Evolutionary conservation across 1,140 invertebrate species (phyloP).

Genomic region (Solenopsis fugax): DNA sequence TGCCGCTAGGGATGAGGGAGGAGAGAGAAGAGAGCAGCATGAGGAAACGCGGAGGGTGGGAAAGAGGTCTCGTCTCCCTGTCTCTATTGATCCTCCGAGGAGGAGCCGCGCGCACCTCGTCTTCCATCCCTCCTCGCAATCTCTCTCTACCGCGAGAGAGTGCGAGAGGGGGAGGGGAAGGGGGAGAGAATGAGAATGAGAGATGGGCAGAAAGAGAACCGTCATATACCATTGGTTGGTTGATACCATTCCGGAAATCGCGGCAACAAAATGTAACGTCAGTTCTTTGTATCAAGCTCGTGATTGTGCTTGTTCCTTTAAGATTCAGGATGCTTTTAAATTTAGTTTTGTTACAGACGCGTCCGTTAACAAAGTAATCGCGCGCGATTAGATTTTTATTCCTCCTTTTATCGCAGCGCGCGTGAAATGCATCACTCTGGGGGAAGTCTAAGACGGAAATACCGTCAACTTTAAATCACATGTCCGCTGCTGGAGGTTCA

Average conservation of each 20-base stretch:
- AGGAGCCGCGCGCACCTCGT: constrained; percentile 85
- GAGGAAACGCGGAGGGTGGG: constrained; percentile 67
- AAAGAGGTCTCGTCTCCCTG: constrained; percentile 86
- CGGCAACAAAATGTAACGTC: constrained; percentile 61
- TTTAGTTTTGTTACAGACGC: background rate
- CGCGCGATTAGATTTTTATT: constrained; percentile 16
- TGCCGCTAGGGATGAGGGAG: constrained; percentile 72
- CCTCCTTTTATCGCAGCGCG: background rate
- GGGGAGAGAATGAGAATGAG: constrained; percentile 46
- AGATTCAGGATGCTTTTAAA: background rate
- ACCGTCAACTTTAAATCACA: constrained; percentile 50
- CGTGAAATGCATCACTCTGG: background rate
- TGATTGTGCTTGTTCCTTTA: constrained; percentile 11
- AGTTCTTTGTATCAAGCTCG: constrained; percentile 2
- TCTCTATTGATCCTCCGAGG: constrained; percentile 87
- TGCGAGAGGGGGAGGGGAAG: constrained; percentile 38
- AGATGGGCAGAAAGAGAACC: constrained; percentile 60
- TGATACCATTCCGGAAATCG: constrained; percentile 68
- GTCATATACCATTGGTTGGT: constrained; percentile 50
- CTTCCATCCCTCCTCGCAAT: constrained; percentile 80
- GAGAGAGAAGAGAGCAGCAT: constrained; percentile 69
- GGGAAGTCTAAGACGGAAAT: constrained; percentile 2
- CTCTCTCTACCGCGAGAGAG: constrained; percentile 65
- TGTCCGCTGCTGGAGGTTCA: constrained; percentile 24
- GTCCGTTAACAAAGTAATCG: constrained; percentile 34